These are phyloP conservation scores for Eriocheir sinensis DNA, from an alignment of 1,140 invertebrate species.

Conservation along the genomic window DNA sequence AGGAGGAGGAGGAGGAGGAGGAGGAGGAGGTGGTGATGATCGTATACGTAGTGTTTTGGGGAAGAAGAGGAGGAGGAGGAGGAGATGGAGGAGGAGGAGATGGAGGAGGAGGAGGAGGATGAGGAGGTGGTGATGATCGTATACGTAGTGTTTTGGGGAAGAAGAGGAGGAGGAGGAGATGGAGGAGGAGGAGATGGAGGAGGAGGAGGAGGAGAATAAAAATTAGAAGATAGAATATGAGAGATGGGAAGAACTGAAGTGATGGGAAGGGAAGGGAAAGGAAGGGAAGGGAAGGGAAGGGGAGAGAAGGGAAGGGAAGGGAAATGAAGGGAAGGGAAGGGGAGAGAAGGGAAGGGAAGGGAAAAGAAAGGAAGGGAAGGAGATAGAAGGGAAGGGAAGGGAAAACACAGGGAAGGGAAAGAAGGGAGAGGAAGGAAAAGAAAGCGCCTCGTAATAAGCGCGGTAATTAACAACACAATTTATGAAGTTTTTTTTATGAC, in stretches of 20 bases:
- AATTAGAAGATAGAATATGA: not conserved
- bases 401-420: not conserved
- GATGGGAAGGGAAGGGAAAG: not conserved
- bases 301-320: not conserved
- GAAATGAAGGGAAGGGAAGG: not conserved
- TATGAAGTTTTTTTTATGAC: too few species aligned
- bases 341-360: not conserved
- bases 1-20: not conserved
- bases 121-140: too few species aligned
- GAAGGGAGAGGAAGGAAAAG: not conserved
- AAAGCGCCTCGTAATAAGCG: too few species aligned
- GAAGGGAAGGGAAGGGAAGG: not conserved
- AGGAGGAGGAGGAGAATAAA: not conserved
- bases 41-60: too few species aligned
- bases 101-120: not conserved
- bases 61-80: not conserved
- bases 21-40: not conserved
- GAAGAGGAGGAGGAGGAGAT: not conserved
- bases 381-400: conserved; percentile 18
- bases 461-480: too few species aligned
- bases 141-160: too few species aligned
- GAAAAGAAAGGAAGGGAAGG: not conserved
- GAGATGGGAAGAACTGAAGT: too few species aligned
- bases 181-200: not conserved
- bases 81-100: not conserved